Evolutionary conservation across 2,888 invertebrate genomes (phyloP).

Genomic region (Noctua fimbriata): DNA sequence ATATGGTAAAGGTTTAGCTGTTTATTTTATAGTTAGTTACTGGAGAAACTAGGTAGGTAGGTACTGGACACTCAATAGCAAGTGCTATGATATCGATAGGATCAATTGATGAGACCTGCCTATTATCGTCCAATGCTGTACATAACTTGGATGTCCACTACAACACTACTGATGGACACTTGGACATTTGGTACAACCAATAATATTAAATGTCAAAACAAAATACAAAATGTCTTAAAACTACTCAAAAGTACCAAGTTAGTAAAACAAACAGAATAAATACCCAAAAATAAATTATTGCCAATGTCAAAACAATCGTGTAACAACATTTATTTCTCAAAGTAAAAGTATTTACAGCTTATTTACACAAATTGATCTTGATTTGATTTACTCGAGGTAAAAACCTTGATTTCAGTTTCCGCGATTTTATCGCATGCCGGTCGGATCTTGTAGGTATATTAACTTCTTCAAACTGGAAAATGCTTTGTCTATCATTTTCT

Average conservation of each 20-base stretch:
- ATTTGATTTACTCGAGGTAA: slow-evolving; percentile 45
- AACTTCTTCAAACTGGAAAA: slow-evolving; percentile 4
- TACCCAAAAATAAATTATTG: slow-evolving; percentile 1
- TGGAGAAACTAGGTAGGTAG: neutral
- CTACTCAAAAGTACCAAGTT: no score
- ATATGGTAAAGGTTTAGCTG: slow-evolving; percentile 9
- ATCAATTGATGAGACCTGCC: slow-evolving; percentile 7
- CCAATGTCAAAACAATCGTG: slow-evolving; percentile 23
- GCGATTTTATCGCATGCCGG: slow-evolving; percentile 29
- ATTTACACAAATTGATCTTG: slow-evolving; percentile 42
- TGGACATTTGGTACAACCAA: neutral
- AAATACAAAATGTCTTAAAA: neutral
- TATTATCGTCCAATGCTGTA: neutral
- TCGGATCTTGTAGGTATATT: slow-evolving; percentile 3
- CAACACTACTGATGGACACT: neutral
- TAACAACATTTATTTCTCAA: slow-evolving; percentile 22
- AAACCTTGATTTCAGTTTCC: slow-evolving; percentile 54
- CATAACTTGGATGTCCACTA: no score
- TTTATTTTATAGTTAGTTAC: neutral
- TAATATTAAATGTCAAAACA: neutral
- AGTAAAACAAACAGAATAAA: slow-evolving; percentile 4
- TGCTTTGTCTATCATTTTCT: neutral
- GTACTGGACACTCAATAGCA: neutral
- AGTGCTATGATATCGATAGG: slow-evolving; percentile 1
- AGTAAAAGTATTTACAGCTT: slow-evolving; percentile 47